Conservation (phyloP, 2,888 invertebrate species). For the Danaus chrysippus region DNA sequence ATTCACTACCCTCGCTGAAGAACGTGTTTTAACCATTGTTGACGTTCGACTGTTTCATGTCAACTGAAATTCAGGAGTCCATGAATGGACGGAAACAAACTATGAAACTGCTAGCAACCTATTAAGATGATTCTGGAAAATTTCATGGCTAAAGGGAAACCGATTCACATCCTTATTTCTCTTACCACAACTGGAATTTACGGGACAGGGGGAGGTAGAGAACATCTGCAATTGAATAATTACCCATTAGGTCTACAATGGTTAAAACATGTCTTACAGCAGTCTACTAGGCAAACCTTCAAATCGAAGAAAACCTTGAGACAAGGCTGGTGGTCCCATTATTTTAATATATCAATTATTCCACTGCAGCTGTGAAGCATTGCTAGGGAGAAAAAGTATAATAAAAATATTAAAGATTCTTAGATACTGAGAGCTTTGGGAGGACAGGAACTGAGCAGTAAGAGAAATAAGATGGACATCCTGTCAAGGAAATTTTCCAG, state of each 20-base stretch:
- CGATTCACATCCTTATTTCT: slow-evolving; percentile 66
- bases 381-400: slow-evolving; percentile 67
- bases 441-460: slow-evolving; percentile 53
- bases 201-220: slow-evolving; percentile 56
- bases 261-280: slow-evolving; percentile 79
- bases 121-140: slow-evolving; percentile 68
- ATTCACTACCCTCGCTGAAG: slow-evolving; percentile 76
- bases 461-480: slow-evolving; percentile 73
- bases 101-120: slow-evolving; percentile 48
- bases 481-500: slow-evolving; percentile 75
- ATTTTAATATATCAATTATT: slow-evolving; percentile 62
- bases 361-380: slow-evolving; percentile 75
- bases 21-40: slow-evolving; percentile 79
- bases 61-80: slow-evolving; percentile 77
- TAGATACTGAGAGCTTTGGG: slow-evolving; percentile 39
- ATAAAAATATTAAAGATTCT: slow-evolving; percentile 49
- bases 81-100: slow-evolving; percentile 63
- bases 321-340: slow-evolving; percentile 63
- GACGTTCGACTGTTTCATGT: slow-evolving; percentile 75
- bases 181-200: slow-evolving; percentile 55
- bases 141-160: slow-evolving; percentile 56
- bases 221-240: slow-evolving; percentile 77
- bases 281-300: slow-evolving; percentile 64
- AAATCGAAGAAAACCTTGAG: slow-evolving; percentile 49
- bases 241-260: slow-evolving; percentile 74